Base-by-base conservation (phyloP, 2,888 invertebrate genomes). In the Nasonovia ribisnigri region DNA sequence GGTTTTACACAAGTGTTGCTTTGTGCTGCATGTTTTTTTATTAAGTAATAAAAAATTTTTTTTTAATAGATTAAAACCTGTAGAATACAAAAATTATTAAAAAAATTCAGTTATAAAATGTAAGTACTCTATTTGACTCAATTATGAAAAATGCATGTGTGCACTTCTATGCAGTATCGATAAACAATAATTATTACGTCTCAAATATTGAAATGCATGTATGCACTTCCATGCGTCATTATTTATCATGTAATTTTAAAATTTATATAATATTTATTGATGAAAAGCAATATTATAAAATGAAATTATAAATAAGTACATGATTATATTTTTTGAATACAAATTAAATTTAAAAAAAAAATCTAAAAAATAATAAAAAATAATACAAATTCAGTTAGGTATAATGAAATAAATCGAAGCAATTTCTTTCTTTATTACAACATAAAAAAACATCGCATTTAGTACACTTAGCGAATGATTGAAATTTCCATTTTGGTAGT, bases 301-400 rank as follows among this genome's bases (percentile, higher is more conserved):
- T 67, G n/a, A 67, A 67, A 67, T 67, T 67, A 67, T 67, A n/a
- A n/a, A n/a, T 13, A n/a, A 67, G 26, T 67, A 67, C 11, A 67
- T 67, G 67, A 67, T 67, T n/a, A 67, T 67, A 67, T 67, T 67
- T 20, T 67, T 67, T 67, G 20, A 67, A 67, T 4, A 67, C 10
- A 67, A 67, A 67, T 67, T 67, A 29, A 67, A n/a, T 67, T 67
- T n/a, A 8, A n/a, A 67, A 67, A 2, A 67, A 67, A 67, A 67
- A 67, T 67, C n/a, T 67, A n/a, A 67, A 67, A 67, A 67, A 67
- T 67, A 67, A 67, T 67, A 67, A 67, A 67, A 67, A 86, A 67
- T 67, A 67, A 67, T n/a, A 67, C 4, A 67, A 67, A 86, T 86
- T 86, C 8, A 86, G 24, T 86, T 86, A 86, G 8, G 43, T 86